Evolutionary conservation across 2,113 vertebrate genomes (phyloP).

Genomic region (Nyctereutes procyonoides): DNA sequence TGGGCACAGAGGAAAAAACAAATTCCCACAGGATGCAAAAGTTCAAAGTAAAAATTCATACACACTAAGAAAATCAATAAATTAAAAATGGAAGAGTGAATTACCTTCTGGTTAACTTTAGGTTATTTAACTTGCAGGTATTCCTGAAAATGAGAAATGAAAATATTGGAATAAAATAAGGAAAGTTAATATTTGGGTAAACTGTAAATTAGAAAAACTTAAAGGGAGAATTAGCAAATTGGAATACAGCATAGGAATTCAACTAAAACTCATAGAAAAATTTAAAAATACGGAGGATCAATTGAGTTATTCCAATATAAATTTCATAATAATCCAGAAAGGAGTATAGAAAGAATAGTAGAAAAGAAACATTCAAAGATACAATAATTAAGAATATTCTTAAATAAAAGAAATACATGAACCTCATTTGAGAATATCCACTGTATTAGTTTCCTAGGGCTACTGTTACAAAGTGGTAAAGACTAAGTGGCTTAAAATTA

Average conservation of each 20-base stretch:
- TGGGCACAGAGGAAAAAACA: background rate
- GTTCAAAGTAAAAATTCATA: constrained; percentile 21
- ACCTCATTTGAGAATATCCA: background rate
- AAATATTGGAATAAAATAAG: constrained; percentile 8
- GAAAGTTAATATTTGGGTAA: background rate
- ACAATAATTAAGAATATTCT: background rate
- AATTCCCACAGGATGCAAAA: background rate
- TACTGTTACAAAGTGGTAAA: background rate
- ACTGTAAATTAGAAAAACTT: background rate
- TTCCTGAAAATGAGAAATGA: background rate
- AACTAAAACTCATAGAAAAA: background rate
- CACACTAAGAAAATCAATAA: constrained; percentile 1
- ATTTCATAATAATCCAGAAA: background rate
- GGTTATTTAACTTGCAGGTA: background rate
- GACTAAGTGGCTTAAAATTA: background rate
- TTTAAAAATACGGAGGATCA: background rate
- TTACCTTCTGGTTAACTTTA: background rate
- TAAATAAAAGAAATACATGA: background rate
- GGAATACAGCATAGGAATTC: background rate
- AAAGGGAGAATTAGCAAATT: background rate
- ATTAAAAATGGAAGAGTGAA: background rate
- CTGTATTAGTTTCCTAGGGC: background rate
- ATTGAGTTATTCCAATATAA: background rate
- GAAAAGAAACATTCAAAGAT: background rate
- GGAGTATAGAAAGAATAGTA: background rate